phyloP scores from a whole-genome alignment of 1,140 invertebrate species.

The Nephotettix cincticeps region DNA sequence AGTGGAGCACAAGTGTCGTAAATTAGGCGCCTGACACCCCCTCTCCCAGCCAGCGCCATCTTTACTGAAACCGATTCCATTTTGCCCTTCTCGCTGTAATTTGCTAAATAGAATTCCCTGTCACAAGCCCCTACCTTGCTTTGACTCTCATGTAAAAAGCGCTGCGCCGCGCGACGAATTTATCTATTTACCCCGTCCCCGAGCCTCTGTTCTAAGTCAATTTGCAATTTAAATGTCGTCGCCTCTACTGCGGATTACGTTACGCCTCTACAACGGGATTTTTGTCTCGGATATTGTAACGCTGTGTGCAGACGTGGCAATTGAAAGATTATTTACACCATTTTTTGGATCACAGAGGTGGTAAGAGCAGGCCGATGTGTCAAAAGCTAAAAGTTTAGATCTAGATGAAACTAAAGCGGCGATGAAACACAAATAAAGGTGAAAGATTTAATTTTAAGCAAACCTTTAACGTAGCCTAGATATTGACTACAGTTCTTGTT shows the following conservation, averaged over 20 bases:
- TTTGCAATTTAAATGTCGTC: background rate
- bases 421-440: no score
- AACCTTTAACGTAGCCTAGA: no score
- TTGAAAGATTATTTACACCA: no score
- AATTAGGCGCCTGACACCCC: background rate
- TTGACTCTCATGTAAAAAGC: background rate
- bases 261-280: no score
- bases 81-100: background rate
- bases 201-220: background rate
- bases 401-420: no score
- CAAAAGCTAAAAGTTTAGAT: no score
- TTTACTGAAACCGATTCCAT: slow-evolving; percentile 10
- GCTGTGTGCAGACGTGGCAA: no score
- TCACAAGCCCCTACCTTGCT: background rate
- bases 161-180: background rate
- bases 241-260: background rate
- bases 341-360: no score
- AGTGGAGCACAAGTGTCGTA: slow-evolving; percentile 5
- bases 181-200: background rate
- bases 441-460: no score
- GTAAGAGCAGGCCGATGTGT: no score
- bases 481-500: no score
- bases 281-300: no score
- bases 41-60: background rate
- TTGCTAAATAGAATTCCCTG: slow-evolving; percentile 6